phyloP scores from a whole-genome alignment of 1,140 invertebrate species.

The Drosophila azteca region DNA sequence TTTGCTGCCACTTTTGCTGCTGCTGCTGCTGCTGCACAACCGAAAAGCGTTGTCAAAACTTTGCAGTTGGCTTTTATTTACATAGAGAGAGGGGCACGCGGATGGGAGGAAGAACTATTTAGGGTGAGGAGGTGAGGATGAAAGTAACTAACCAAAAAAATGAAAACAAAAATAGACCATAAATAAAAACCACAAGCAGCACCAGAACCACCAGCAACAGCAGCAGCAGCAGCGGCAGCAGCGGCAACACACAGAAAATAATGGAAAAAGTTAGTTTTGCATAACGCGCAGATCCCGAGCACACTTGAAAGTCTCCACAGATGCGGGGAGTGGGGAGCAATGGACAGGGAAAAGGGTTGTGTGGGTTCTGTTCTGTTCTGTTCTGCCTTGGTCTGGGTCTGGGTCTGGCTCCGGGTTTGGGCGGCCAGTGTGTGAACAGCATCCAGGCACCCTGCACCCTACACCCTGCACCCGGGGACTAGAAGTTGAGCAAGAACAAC shows the following conservation, averaged over 20 bases:
- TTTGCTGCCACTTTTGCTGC: conserved; percentile 9
- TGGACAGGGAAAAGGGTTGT: conserved; percentile 7
- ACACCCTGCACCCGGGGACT: conserved; percentile 3
- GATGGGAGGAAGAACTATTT: not conserved
- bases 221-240: conserved; percentile 19
- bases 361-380: too few relatives aligned
- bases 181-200: conserved; percentile 76
- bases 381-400: too few relatives aligned
- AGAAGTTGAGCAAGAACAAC: conserved; percentile 49
- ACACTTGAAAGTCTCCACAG: conserved; percentile 63
- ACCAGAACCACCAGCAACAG: conserved; percentile 3
- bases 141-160: conserved; percentile 74
- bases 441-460: not conserved
- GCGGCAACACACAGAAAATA: conserved; percentile 69
- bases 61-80: conserved; percentile 81
- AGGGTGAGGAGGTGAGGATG: conserved; percentile 17
- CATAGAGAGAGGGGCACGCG: conserved; percentile 27
- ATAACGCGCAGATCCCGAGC: conserved; percentile 69
- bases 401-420: not conserved
- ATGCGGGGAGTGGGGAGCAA: conserved; percentile 7
- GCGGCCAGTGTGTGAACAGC: conserved; percentile 37
- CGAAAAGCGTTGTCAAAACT: conserved; percentile 77
- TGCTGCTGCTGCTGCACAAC: conserved; percentile 38
- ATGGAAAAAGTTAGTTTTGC: conserved; percentile 82
- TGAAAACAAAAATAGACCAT: conserved; percentile 78